Base-by-base conservation (phyloP, 2,113 vertebrate genomes). In the Macaca nemestrina region DNA sequence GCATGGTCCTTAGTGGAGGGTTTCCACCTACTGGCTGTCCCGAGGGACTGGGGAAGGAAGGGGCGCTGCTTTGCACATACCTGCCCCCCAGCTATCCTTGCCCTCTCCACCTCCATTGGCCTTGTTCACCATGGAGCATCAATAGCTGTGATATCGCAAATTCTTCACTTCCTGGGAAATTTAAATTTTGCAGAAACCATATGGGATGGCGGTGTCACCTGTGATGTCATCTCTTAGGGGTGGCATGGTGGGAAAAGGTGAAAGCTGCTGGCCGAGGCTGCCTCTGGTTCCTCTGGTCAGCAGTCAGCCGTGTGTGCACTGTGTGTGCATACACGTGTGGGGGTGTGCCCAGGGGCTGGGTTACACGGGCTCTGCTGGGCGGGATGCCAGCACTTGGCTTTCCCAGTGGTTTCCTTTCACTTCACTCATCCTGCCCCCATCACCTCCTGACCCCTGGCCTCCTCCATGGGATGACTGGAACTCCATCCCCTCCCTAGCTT, bases 181-280 rank as follows among this genome's bases (percentile, higher is more conserved):
- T 43, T 52, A 40, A 10, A 45, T 48, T 57, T 72, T 14, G 13
- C 32, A 13, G 61, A 67, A 45, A 27, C 3, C 6, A 2, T 35
- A 2, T n/a, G 6, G 30, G 55, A 30, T 6, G 68, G 11, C 55
- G 1, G 25, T 57, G 52, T 61, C 30, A 7, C 0, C 0, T n/a
- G 57, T 20, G 35, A 67, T 14, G 38, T 64, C 75, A 55, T 59
- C 32, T 25, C 1, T 73, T 38, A 43, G 1, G 50, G 38, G 32
- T 30, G 40, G 86, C 73, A 35, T 1, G n/a, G 38, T 20, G 14
- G 12, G 27, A 22, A 57, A 80, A 55, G 81, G 25, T n/a, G 38
- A 64, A n/a, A 61, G 8, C 40, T 8, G 0, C 13, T 27, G 22
- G 40, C 93, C 0, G 1, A 55, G 80, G 75, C 61, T 45, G 40